Evolutionary conservation across 2,113 vertebrate genomes (phyloP), one percentile per base, ranked within the genome.

Genomic region (Acanthochromis polyacanthus): DNA sequence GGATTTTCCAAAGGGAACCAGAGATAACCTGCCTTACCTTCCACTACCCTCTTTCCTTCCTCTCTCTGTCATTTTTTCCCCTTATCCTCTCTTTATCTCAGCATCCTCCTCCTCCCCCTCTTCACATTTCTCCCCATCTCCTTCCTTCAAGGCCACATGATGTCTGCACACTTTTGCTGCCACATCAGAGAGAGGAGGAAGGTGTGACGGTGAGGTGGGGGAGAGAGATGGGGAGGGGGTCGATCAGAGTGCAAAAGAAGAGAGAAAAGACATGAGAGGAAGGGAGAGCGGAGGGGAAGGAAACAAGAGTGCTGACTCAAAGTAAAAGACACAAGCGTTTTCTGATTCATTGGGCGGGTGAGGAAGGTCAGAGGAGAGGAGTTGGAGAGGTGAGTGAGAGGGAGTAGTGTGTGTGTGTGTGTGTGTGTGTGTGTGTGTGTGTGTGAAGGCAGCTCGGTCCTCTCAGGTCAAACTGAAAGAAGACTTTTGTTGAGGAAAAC

Each of bases 1-100:
- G 93, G 93, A 92, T 91, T 93, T 93, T 94, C 93, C 93, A 93
- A 88, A 88, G 69, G 77, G 67, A 83, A 73, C 71, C 52, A 75
- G 70, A 77, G 82, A 80, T 60, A 70, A 71, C 59, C 61, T 1
- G 30, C n/a, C 45, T 68, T 63, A 71, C 38, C 20, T 23, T 10
- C 60, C 62, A 45, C 30, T 43, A 65, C 20, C 38, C 46, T 50
- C 16, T 58, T 25, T 2, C 58, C 19, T 51, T 73, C n/a, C 20
- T 22, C 8, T 5, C 36, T 38, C 8, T 36, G n/a, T 23, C 6
- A 48, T 17, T 23, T 16, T 53, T 10, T 51, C 0, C 25, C 25
- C 38, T 17, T 43, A 23, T 48, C 63, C 28, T 30, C 20, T 62
- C 43, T 53, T 46, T 48, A 56, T 30, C 22, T 43, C 36, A 11